Percentiles rank a stretch among this genome's conserved stretches.
These are phyloP conservation scores for Colletes latitarsis DNA, from an alignment of 1,140 invertebrate genomes.

Conservation along the genomic window DNA sequence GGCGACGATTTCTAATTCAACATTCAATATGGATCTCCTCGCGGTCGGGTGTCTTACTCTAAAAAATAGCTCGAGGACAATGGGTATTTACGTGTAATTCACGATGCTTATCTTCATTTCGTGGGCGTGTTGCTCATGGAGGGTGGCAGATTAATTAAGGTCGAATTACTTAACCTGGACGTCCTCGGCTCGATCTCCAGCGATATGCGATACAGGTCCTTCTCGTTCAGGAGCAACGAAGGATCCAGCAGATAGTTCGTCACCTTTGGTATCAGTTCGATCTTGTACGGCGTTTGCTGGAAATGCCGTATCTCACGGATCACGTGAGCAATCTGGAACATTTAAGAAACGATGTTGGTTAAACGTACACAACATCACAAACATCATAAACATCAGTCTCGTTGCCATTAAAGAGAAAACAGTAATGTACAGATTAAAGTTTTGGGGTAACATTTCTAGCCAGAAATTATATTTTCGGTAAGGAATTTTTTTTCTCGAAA, in stretches of 20 bases:
- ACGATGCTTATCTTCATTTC: conserved; percentile 45
- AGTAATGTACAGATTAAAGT: too few species aligned
- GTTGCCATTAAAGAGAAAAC: too few species aligned
- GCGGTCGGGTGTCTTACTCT: neutral
- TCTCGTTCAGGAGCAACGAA: conserved; percentile 88
- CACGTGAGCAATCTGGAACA: conserved; percentile 94
- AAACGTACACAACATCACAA: too few species aligned
- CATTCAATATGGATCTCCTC: neutral
- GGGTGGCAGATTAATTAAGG: conserved; percentile 65
- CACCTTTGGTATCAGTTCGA: conserved; percentile 91
- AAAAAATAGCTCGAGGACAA: conserved; percentile 4
- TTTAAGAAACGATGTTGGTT: neutral
- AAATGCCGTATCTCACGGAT: conserved; percentile 95
- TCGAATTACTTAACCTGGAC: conserved; percentile 82
- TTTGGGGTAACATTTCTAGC: too few species aligned
- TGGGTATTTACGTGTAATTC: neutral
- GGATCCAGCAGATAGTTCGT: conserved; percentile 92
- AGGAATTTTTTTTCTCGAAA: too few species aligned
- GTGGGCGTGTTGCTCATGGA: conserved; percentile 58
- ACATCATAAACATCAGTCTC: too few species aligned
- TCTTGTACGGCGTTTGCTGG: conserved; percentile 96
- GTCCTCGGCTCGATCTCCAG: conserved; percentile 92
- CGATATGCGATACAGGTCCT: conserved; percentile 91
- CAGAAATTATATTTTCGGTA: too few species aligned
- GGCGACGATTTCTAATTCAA: neutral